These are phyloP conservation scores for Antheraea mylitta DNA, from an alignment of 1,140 invertebrate genomes.

Conservation along the genomic window DNA sequence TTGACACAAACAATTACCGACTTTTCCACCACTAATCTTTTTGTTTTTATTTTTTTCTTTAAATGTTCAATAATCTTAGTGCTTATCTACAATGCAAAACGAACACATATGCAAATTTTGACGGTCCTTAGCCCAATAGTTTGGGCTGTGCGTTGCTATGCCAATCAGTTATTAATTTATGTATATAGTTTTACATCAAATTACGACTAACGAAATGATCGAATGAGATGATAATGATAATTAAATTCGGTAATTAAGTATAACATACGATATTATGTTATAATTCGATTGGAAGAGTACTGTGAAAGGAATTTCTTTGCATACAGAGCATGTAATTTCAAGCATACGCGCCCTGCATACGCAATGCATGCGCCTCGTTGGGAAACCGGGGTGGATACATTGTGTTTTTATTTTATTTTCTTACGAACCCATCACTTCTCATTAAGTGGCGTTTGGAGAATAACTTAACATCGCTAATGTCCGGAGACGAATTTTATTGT, in stretches of 20 bases:
- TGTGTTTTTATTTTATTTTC: slow-evolving; percentile 76
- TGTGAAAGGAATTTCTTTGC: slow-evolving; percentile 61
- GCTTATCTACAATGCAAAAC: too few relatives aligned
- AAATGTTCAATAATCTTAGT: too few relatives aligned
- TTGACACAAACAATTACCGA: too few relatives aligned
- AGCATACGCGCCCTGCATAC: slow-evolving; percentile 64
- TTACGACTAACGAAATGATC: too few relatives aligned
- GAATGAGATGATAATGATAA: not conserved
- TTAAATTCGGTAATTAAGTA: not conserved
- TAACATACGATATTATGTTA: not conserved
- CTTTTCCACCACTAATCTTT: too few relatives aligned
- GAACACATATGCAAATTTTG: too few relatives aligned
- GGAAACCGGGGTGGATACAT: slow-evolving; percentile 59
- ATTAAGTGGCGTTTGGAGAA: slow-evolving; percentile 78
- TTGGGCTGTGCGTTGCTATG: too few relatives aligned
- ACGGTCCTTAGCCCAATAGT: too few relatives aligned
- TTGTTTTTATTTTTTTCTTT: too few relatives aligned
- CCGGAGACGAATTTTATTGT: slow-evolving; percentile 77
- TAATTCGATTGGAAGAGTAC: slow-evolving; percentile 31
- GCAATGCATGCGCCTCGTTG: slow-evolving; percentile 43
- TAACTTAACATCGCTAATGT: slow-evolving; percentile 76
- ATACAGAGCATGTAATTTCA: slow-evolving; percentile 72
- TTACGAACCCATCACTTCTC: slow-evolving; percentile 78
- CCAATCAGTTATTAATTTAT: too few relatives aligned
- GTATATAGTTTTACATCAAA: too few relatives aligned